phyloP scores from a whole-genome alignment of 2,113 vertebrate species.

The Malurus cyaneus region DNA sequence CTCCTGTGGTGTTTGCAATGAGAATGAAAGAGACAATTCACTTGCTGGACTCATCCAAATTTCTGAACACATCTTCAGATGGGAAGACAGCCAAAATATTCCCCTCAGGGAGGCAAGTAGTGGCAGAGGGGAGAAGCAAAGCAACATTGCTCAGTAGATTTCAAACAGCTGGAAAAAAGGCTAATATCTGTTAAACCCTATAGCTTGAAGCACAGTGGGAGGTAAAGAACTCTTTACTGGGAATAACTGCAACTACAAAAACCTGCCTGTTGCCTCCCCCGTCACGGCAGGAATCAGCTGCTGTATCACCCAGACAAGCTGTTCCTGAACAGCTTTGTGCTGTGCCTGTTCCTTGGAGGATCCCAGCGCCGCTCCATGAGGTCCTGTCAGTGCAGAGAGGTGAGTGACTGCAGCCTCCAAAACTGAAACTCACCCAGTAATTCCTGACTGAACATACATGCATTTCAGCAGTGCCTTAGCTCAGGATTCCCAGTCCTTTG shows the following conservation, averaged over 20 bases:
- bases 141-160: neutral
- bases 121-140: neutral
- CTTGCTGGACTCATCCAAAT: neutral
- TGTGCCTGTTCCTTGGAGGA: neutral
- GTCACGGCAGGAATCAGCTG: neutral
- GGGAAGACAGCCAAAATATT: neutral
- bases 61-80: neutral
- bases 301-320: neutral
- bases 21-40: neutral
- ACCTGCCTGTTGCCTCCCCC: neutral
- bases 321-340: neutral
- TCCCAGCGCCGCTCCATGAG: accelerated
- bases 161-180: neutral
- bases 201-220: neutral
- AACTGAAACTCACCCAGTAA: neutral
- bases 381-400: neutral
- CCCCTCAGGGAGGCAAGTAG: neutral
- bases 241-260: neutral
- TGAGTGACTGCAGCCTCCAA: neutral
- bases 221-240: neutral
- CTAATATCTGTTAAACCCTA: neutral
- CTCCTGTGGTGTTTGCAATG: neutral
- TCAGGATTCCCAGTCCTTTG: neutral
- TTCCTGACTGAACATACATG: neutral
- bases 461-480: neutral